Base-by-base conservation (phyloP, 92 coral and sea anemone species). In the Montipora capitata region DNA sequence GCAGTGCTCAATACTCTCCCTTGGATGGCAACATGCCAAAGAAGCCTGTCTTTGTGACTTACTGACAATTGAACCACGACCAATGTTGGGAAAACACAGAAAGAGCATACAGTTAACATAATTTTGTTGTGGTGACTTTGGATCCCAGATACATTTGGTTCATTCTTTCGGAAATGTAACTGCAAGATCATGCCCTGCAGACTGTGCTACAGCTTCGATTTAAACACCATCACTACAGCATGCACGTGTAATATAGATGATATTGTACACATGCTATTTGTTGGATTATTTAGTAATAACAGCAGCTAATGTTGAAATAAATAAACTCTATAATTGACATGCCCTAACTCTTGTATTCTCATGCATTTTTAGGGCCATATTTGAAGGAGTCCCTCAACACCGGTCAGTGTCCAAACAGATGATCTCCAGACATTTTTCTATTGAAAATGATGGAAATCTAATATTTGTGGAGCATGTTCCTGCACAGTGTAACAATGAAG, bases 331-430 rank as follows among this genome's bases (percentile, higher is more conserved):
- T 9, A 62, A 58, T 13, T 8, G 13, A 13, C n/a, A 9, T 58
- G 64, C 1, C 56, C 13, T 58, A 9, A 13, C 17, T 58, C 64
- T 58, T 58, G 0, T 9, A 9, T 14, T 14, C 5, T 40, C 83
- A 80, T 71, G 78, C 81, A 18, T 17, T 43, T 65, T 78, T 45
- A 63, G 83, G 73, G 15, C 83, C 83, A 14, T 78, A 16, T 17
- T 51, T 76, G 66, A 78, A 39, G 16, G 83, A 40, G 15, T 62
- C 83, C 70, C 40, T 78, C 10, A 63, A 61, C 20, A n/a, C 72
- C 38, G 83, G 83, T 78, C 83, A 61, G 83, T 61, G 83, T 78
- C 83, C 10, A 61, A 68, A 35, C 1, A 27, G 35, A 27, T 27
- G 35, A 27, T 1, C 35, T 27, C 35, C 35, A 27, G 35, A 27